phyloP scores from a whole-genome alignment of 2,113 vertebrate genomes.

The Semicossyphus pulcher region DNA sequence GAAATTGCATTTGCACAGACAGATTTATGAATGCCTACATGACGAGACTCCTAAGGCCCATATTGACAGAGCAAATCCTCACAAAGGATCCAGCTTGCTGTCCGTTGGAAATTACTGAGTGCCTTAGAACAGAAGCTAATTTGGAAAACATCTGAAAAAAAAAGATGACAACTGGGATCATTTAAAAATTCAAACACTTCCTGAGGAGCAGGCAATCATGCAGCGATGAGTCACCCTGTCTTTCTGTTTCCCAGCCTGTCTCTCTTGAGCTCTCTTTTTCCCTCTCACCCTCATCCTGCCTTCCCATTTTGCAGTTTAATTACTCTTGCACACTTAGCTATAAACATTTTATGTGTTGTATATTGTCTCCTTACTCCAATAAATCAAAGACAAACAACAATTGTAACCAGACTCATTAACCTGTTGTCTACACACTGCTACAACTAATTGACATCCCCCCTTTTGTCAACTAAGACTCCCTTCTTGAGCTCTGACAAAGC shows the following conservation, averaged over 20 bases:
- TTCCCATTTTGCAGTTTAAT: neutral
- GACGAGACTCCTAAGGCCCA: no score
- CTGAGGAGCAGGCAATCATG: neutral
- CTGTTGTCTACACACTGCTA: neutral
- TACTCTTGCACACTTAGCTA: neutral
- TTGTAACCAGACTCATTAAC: neutral
- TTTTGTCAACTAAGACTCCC: slow-evolving; percentile 11
- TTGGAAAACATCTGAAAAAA: no score
- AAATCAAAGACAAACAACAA: neutral
- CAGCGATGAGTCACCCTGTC: slow-evolving; percentile 19
- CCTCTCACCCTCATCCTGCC: neutral
- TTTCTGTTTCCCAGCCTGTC: no score
- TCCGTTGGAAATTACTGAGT: no score
- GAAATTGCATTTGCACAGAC: no score
- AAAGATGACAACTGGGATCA: slow-evolving; percentile 13
- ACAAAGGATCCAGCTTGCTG: no score
- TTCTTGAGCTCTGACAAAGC: slow-evolving; percentile 26
- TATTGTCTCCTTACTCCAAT: neutral
- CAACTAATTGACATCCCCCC: slow-evolving; percentile 14
- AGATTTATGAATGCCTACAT: no score
- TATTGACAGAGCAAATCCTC: neutral
- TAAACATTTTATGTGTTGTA: neutral
- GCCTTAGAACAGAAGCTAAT: no score
- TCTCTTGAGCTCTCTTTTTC: neutral
- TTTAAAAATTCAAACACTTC: slow-evolving; percentile 33